phyloP scores from a whole-genome alignment of 2,797 vertebrate species.

The Micrastur ruficollis region DNA sequence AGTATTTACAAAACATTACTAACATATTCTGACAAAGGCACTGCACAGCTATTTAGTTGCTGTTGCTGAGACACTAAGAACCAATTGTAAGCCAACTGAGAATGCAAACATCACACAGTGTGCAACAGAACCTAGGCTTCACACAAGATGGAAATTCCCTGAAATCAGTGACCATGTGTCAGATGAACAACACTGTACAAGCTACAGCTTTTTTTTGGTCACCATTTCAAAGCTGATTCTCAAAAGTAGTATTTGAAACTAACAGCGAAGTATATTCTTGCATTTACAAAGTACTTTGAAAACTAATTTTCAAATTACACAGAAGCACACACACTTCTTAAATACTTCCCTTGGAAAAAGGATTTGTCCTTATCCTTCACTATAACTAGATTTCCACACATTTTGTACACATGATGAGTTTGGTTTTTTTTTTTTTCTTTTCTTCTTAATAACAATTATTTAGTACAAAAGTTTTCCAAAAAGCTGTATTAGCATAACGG shows the following conservation, averaged over 20 bases:
- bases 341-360: neutral
- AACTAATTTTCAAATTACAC: neutral
- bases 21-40: neutral
- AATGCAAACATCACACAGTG: neutral
- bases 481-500: neutral
- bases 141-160: rapidly evolving
- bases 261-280: neutral
- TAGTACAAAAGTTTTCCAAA: neutral
- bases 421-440: neutral
- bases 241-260: neutral
- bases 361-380: neutral
- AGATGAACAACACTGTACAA: neutral
- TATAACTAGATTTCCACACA: neutral
- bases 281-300: neutral
- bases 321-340: neutral
- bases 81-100: neutral
- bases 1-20: neutral
- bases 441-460: neutral
- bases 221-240: neutral
- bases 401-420: rapidly evolving
- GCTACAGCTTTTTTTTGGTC: neutral
- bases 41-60: neutral
- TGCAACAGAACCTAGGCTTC: neutral
- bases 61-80: neutral
- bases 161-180: neutral